A percentile compares a stretch with the other conserved stretches of the same genome.
Evolutionary conservation across 2,888 invertebrate species (phyloP).

Genomic region (Ormyrus thymus): DNA sequence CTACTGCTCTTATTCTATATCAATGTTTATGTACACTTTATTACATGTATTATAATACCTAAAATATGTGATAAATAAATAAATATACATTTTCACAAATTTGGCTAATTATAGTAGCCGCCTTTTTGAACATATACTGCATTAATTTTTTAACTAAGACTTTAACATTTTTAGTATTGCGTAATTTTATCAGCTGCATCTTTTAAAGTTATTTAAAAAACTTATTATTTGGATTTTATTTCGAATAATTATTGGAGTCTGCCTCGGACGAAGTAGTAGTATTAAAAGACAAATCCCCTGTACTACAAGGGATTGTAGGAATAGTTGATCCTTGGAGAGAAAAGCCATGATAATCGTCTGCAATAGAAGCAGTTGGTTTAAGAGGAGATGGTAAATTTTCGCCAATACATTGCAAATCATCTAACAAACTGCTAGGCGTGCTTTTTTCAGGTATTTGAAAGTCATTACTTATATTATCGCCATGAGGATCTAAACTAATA

Average conservation of each 20-base stretch:
- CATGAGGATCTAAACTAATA: conserved; percentile 70
- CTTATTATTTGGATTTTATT: conserved; percentile 66
- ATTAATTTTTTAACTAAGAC: neutral
- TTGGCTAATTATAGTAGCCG: conserved; percentile 23
- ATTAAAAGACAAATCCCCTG: conserved; percentile 76
- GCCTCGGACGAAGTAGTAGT: conserved; percentile 61
- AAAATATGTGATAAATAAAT: conserved; percentile 45
- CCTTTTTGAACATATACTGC: no score
- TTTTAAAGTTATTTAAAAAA: conserved; percentile 22
- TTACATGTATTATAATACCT: conserved; percentile 27
- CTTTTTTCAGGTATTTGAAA: conserved; percentile 62
- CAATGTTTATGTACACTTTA: conserved; percentile 45
- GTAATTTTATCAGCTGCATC: conserved; percentile 7
- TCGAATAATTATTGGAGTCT: conserved; percentile 64
- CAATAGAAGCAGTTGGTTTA: conserved; percentile 73
- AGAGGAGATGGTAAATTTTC: conserved; percentile 70
- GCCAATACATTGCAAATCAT: conserved; percentile 63
- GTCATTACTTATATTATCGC: conserved; percentile 64
- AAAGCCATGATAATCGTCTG: conserved; percentile 79
- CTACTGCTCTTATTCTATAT: neutral
- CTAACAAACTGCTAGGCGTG: conserved; percentile 63
- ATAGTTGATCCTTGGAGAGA: conserved; percentile 79
- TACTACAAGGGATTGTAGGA: conserved; percentile 81
- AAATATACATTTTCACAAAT: conserved; percentile 28
- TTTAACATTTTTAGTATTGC: conserved; percentile 13